Evolutionary conservation across 2,888 invertebrate genomes (phyloP).

Genomic region (Eulithis testata): DNA sequence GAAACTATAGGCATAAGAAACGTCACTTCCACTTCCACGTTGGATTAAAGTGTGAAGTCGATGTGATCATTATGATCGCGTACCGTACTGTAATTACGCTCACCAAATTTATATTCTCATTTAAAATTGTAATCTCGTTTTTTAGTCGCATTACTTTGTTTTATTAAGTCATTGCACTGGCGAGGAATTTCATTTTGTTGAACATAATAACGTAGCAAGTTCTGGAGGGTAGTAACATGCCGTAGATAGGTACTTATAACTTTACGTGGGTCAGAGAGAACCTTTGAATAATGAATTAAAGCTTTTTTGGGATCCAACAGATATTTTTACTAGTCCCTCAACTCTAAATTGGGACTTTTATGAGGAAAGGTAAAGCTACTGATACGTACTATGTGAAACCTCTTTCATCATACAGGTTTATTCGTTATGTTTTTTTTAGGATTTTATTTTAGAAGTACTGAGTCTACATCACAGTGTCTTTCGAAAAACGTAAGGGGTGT

Average conservation of each 20-base stretch:
- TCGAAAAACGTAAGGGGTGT: no score
- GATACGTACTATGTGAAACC: no score
- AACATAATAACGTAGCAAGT: slow-evolving; percentile 5
- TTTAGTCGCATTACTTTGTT: slow-evolving; percentile 35
- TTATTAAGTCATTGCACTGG: slow-evolving; percentile 38
- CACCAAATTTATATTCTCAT: slow-evolving; percentile 36
- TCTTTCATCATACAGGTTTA: no score
- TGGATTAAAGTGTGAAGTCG: slow-evolving; percentile 30
- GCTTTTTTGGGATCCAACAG: neutral
- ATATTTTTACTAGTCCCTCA: neutral
- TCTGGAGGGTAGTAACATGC: slow-evolving; percentile 10
- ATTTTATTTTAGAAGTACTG: no score
- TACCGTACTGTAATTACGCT: slow-evolving; percentile 33
- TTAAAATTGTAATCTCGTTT: slow-evolving; percentile 36
- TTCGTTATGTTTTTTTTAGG: no score
- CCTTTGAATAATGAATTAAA: neutral
- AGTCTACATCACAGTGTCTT: no score
- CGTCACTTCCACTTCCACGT: slow-evolving; percentile 32
- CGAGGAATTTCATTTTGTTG: slow-evolving; percentile 32
- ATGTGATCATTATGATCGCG: slow-evolving; percentile 32
- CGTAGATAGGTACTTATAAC: neutral
- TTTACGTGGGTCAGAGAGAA: slow-evolving; percentile 7
- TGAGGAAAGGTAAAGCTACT: no score
- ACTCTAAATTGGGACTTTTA: no score
- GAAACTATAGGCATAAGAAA: slow-evolving; percentile 23